phyloP scores from a whole-genome alignment of 2,888 invertebrate species.

The Thelaira solivaga region DNA sequence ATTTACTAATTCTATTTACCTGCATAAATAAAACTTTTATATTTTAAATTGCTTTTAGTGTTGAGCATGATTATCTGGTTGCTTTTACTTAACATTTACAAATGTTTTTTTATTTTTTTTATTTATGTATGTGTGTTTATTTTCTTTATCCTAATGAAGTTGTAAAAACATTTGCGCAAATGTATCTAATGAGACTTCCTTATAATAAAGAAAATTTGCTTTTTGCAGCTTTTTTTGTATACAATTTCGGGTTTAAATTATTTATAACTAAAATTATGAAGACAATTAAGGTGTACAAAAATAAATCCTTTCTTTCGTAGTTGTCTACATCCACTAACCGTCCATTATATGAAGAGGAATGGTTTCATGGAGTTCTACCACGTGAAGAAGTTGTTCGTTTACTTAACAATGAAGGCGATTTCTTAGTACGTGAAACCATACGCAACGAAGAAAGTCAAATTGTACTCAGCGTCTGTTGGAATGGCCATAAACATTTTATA shows the following conservation, averaged over 20 bases:
- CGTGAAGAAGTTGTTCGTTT: slow-evolving; percentile 96
- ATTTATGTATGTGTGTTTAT: no score
- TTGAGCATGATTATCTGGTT: slow-evolving; percentile 19
- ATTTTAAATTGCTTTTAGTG: neutral
- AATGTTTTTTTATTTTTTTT: neutral
- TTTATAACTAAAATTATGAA: slow-evolving; percentile 16
- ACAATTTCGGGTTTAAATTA: slow-evolving; percentile 12
- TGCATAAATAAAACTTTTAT: no score
- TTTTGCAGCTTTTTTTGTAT: neutral
- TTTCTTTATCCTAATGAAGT: no score
- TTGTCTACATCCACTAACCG: slow-evolving; percentile 80
- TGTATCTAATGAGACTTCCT: no score
- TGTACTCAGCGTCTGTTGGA: slow-evolving; percentile 96
- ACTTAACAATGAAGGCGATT: slow-evolving; percentile 94
- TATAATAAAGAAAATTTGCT: no score
- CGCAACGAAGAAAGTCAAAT: slow-evolving; percentile 94
- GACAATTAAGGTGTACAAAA: neutral
- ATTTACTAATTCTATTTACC: no score
- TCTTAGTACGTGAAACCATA: slow-evolving; percentile 94
- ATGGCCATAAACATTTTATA: slow-evolving; percentile 97
- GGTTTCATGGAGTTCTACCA: slow-evolving; percentile 98
- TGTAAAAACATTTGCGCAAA: no score
- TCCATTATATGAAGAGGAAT: slow-evolving; percentile 92
- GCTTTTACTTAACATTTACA: slow-evolving; percentile 3
- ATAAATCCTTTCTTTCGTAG: slow-evolving; percentile 64